These are phyloP conservation scores for Python bivittatus DNA, from an alignment of 2,113 vertebrate genomes.

Conservation along the genomic window DNA sequence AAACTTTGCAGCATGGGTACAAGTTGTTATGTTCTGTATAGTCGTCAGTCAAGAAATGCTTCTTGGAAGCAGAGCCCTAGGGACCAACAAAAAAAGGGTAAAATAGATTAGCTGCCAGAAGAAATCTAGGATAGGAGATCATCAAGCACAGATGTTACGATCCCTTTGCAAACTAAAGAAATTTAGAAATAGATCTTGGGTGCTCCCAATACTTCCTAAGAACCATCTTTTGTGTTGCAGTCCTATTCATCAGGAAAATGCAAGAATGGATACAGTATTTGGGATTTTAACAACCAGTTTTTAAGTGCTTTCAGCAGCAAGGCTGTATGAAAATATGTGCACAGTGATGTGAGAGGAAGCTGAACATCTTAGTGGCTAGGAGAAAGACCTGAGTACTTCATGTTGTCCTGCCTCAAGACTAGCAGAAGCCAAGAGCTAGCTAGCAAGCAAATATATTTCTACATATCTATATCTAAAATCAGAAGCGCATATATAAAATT, in stretches of 20 bases:
- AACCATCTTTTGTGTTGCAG: neutral
- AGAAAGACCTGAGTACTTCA: neutral
- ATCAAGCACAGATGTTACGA: neutral
- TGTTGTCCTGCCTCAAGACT: neutral
- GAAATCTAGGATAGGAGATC: neutral
- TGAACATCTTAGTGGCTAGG: no score
- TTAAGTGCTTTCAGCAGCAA: neutral
- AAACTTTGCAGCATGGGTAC: neutral
- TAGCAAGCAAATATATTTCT: neutral
- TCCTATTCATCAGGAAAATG: neutral
- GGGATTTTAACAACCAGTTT: neutral
- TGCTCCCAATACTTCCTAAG: neutral
- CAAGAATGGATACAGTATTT: neutral
- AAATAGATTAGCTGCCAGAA: slow-evolving; percentile 9
- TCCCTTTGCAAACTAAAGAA: neutral
- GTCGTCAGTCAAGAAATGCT: neutral
- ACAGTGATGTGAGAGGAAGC: neutral
- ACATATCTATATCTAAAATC: no score
- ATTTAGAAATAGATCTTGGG: neutral
- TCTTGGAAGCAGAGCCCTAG: neutral
- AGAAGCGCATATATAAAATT: neutral
- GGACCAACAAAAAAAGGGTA: neutral
- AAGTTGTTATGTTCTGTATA: no score
- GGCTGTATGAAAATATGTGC: no score
- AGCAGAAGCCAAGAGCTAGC: neutral